Base-by-base conservation (phyloP, 2,888 invertebrate genomes). In the Lasioglossum oenotherae region DNA sequence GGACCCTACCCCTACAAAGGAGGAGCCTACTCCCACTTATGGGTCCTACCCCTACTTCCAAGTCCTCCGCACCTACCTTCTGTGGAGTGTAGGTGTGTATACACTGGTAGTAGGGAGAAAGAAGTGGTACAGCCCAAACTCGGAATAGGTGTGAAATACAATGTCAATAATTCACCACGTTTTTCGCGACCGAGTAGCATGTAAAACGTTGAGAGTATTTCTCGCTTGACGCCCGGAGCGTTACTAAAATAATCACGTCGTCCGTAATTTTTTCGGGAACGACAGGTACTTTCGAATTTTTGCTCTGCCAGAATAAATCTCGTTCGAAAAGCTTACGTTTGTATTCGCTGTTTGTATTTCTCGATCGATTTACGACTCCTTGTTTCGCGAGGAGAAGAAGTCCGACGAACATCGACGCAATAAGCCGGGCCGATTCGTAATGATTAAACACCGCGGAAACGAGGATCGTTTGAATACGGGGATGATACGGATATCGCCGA, bases 401-500 rank as follows among this genome's bases (percentile, higher is more conserved):
- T 35, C 23, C 19, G 6, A 5, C 38, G 8, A 27, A 80, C 80
- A 81, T 72, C 72, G 57, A 27, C 14, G 74, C 80, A 84, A 89
- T 78, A 83, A 88, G 19, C 19, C 81, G 81, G 35, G 38, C 46
- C 31, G 49, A 84, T 76, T 74, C 46, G 38, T 73, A 83, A 80
- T 74, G 85, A 90, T 89, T 82, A 84, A 89, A 78, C 60, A 74
- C 79, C 76, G 74, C 41, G 82, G 74, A 81, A 83, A 83, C 85
- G 84, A 64, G n/a, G 60, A n/a, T 14, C n/a, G 60, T 77, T 78
- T 83, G 64, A 53, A 80, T 74, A 78, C 23, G 46, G 23, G 46
- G 64, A 41, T 49, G 57, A 49, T 49, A 71, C 35, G 64, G 57
- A 73, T 79, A 85, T 64, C 67, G 74, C 64, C 44, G 77, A 81